These are phyloP conservation scores for Tinamus major DNA, from an alignment of 2,797 vertebrate genomes.

Conservation along the genomic window DNA sequence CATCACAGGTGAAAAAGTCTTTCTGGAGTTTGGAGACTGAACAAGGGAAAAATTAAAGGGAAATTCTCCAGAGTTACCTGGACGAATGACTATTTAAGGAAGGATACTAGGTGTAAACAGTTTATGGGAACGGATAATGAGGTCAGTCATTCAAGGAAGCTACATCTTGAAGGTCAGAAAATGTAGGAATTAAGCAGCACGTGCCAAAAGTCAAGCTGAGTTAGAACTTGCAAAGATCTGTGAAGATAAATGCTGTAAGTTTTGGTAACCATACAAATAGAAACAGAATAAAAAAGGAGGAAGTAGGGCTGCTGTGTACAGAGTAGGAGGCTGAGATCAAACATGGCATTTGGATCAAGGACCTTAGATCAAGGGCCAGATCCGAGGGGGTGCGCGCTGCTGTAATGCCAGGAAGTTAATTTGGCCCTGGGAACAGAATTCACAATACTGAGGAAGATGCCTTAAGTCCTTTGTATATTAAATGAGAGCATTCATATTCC, in stretches of 20 bases:
- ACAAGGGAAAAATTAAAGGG: not conserved
- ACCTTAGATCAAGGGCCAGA: conserved; percentile 46
- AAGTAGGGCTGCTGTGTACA: conserved; percentile 51
- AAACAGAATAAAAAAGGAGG: conserved; percentile 59
- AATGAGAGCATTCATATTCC: not conserved
- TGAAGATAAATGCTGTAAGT: conserved; percentile 36
- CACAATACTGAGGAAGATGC: conserved; percentile 23
- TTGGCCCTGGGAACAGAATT: conserved; percentile 41
- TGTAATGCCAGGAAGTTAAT: conserved; percentile 52
- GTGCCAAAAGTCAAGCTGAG: conserved; percentile 1
- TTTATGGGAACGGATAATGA: conserved; percentile 32
- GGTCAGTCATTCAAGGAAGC: not conserved
- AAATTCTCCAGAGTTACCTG: conserved; percentile 36
- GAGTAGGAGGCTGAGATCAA: conserved; percentile 57
- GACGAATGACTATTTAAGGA: not conserved
- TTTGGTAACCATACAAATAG: conserved; percentile 17
- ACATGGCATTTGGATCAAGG: conserved; percentile 17
- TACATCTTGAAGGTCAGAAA: conserved; percentile 45
- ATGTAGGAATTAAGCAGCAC: not conserved
- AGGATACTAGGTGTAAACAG: conserved; percentile 51
- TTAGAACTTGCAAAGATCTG: conserved; percentile 20
- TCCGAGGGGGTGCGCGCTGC: not conserved
- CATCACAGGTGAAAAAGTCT: not conserved
- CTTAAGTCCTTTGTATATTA: not conserved
- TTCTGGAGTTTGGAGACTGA: not conserved